Base-by-base conservation (phyloP, 2,797 vertebrate species). In the Antrozous pallidus region DNA sequence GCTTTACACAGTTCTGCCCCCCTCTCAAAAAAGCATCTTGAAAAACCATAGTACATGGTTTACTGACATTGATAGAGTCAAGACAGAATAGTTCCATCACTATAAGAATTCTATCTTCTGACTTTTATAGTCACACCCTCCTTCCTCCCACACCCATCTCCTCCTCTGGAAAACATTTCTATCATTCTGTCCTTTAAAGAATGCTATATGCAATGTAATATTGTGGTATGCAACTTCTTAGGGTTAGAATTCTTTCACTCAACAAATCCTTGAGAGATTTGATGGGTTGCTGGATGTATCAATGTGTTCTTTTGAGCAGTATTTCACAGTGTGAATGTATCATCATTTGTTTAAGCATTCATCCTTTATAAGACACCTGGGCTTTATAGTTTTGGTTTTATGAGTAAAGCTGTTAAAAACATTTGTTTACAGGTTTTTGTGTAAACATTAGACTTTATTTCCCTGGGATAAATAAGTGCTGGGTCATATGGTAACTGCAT, bases 401-500 rank as follows among this genome's bases (percentile, higher is more conserved):
- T 38, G 6, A 63, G 54, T 49, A 82, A 86, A 91, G 42, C 22
- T 88, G 17, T 71, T 71, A 70, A 58, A 88, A 75, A 75, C 1
- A 65, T 45, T 65, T 14, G 24, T 58, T 24, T 61, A 82, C 10
- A 63, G 28, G 8, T 51, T 94, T 74, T 63, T 90, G 11, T 75
- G 6, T 75, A 88, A 78, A 75, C 24, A 26, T 38, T 51, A 94
- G 45, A 79, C n/a, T 88, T 92, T 87, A 81, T 58, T 92, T 95
- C 22, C 74, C 9, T 47, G 20, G n/a, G 58, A 40, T 61, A 75
- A 49, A 61, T 33, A 89, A 65, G 61, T 91, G 9, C 3, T 81
- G 9, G 40, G 4, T 63, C 22, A 63, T 26, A 67, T 67, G 61
- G 8, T 36, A 45, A 85, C 74, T 88, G 6, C 31, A 49, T 20